Conservation (phyloP, 1,140 invertebrate species). For the Colletes gigas region DNA sequence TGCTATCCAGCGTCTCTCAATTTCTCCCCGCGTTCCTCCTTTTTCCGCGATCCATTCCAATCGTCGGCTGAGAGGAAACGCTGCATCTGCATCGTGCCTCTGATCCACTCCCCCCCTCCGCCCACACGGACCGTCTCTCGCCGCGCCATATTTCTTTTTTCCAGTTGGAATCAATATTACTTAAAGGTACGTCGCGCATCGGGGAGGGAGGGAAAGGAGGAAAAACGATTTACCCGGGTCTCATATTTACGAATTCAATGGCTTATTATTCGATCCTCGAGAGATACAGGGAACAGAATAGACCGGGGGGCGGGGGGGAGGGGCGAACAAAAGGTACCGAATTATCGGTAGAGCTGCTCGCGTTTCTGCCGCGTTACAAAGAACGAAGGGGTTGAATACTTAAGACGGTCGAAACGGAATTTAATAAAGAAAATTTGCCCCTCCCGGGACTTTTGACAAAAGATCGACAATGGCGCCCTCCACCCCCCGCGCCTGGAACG, state of each 20-base stretch:
- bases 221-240: slow-evolving; percentile 4
- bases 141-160: slow-evolving; percentile 29
- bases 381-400: slow-evolving; percentile 18
- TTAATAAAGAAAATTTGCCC: slow-evolving; percentile 27
- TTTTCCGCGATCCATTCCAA: slow-evolving; percentile 56
- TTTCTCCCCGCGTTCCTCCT: neutral
- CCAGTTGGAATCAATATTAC: slow-evolving; percentile 60
- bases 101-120: neutral
- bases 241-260: slow-evolving; percentile 16
- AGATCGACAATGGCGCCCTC: neutral
- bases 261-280: neutral
- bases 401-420: slow-evolving; percentile 16
- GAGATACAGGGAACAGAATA: neutral
- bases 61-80: slow-evolving; percentile 45
- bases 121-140: neutral
- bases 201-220: neutral
- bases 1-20: neutral
- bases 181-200: slow-evolving; percentile 38
- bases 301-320: no score
- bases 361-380: slow-evolving; percentile 16
- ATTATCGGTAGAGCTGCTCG: neutral
- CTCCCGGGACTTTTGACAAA: neutral
- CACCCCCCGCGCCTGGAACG: neutral
- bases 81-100: slow-evolving; percentile 47
- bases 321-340: neutral